phyloP scores from a whole-genome alignment of 2,797 vertebrate species.

The Calcarius lapponicus region DNA sequence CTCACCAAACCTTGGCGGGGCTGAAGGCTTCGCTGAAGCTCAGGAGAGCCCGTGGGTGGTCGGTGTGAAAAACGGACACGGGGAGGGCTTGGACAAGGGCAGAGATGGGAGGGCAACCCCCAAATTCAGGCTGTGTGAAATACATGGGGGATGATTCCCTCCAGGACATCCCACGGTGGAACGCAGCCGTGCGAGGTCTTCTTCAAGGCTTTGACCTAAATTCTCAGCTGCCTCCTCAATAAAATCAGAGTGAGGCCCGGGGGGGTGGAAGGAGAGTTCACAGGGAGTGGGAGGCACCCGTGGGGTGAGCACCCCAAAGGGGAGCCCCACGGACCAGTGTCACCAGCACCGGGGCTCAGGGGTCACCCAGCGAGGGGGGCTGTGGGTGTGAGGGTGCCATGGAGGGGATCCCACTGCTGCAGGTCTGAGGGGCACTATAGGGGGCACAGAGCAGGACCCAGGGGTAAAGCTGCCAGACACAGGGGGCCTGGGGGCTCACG shows the following conservation, averaged over 20 bases:
- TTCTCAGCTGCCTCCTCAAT: neutral
- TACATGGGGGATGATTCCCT: neutral
- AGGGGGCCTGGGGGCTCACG: fast-evolving
- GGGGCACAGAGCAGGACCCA: neutral
- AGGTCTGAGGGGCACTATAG: neutral
- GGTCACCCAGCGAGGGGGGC: too few species aligned
- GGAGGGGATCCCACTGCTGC: neutral
- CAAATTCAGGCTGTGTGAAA: neutral
- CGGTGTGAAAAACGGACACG: fast-evolving
- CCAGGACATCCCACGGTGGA: fast-evolving
- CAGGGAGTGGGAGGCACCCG: fast-evolving
- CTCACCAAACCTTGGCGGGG: neutral
- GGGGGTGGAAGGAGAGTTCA: fast-evolving
- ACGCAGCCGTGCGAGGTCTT: neutral
- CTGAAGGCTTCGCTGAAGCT: neutral
- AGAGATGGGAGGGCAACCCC: neutral
- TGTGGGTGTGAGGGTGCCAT: fast-evolving
- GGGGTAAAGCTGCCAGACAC: neutral
- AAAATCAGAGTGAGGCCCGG: neutral
- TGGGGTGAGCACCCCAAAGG: neutral
- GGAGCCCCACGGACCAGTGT: neutral
- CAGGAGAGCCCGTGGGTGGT: neutral
- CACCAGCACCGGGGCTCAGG: neutral
- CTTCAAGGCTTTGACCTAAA: neutral
- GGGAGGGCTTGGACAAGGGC: neutral